A percentile compares a stretch with the other conserved stretches of the same genome.
Evolutionary conservation across 2,113 vertebrate species (phyloP).

Genomic region (Mellivora capensis): DNA sequence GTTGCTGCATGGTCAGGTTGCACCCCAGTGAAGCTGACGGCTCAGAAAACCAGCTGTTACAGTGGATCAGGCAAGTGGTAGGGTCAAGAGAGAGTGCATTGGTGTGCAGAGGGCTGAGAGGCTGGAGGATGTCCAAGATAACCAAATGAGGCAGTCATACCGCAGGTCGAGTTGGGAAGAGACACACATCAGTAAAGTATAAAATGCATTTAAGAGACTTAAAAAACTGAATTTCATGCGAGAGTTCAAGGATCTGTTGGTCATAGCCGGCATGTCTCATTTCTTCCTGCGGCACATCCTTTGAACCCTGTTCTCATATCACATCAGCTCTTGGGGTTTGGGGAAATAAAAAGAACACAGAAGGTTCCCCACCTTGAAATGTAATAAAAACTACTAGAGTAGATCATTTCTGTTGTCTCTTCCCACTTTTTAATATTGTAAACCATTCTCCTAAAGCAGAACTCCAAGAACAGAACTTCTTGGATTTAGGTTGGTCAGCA

Average conservation of each 20-base stretch:
- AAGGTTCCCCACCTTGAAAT: slow-evolving; percentile 44
- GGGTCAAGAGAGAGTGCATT: not conserved
- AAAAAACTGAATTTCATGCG: not conserved
- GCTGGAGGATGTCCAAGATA: not conserved
- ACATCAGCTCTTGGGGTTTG: not conserved
- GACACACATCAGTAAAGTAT: not conserved
- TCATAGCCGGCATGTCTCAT: not conserved
- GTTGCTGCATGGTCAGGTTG: not conserved
- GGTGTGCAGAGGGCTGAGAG: not conserved
- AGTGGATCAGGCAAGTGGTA: not conserved
- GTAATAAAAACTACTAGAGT: slow-evolving; percentile 50
- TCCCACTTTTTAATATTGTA: slow-evolving; percentile 34
- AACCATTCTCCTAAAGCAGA: slow-evolving; percentile 25
- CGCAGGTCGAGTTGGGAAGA: not conserved
- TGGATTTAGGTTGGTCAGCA: slow-evolving; percentile 24
- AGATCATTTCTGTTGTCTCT: slow-evolving; percentile 43
- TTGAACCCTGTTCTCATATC: slow-evolving; percentile 23
- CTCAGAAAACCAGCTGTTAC: not conserved
- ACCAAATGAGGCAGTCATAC: not conserved
- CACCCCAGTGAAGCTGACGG: not conserved
- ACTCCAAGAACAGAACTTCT: slow-evolving; percentile 25
- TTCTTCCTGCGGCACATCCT: not conserved
- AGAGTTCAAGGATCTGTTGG: not conserved
- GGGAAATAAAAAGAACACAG: slow-evolving; percentile 51
- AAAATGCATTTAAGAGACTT: not conserved